These are phyloP conservation scores for Xenus cinereus DNA, from an alignment of 2,113 vertebrate genomes.

Conservation along the genomic window DNA sequence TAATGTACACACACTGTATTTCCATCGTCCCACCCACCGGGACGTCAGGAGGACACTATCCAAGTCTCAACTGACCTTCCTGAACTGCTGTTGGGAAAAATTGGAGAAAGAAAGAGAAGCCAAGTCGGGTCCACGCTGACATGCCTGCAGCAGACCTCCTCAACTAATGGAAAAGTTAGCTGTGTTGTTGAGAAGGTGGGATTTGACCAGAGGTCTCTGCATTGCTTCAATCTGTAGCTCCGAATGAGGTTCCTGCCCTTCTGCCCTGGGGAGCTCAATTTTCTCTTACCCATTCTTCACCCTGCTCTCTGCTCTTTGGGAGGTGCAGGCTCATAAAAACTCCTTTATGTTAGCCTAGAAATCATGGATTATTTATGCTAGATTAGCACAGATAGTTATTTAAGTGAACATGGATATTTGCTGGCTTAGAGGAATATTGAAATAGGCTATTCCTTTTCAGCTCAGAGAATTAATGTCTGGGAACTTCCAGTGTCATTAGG, in stretches of 20 bases:
- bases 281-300: neutral
- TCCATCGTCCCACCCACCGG: neutral
- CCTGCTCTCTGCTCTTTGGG: neutral
- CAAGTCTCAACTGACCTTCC: neutral
- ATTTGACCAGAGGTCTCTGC: neutral
- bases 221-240: neutral
- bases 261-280: neutral
- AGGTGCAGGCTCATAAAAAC: neutral
- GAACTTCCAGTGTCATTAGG: neutral
- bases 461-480: neutral
- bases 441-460: neutral
- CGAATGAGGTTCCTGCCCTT: neutral
- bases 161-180: neutral
- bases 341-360: neutral
- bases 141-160: neutral
- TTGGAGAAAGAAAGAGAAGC: neutral
- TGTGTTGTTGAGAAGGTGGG: neutral
- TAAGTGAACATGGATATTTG: neutral
- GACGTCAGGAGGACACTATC: neutral
- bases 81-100: neutral
- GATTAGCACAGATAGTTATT: neutral
- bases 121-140: neutral
- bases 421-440: neutral
- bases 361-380: neutral
- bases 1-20: neutral